phyloP scores from a whole-genome alignment of 2,113 vertebrate genomes.

The Ochotona princeps region DNA sequence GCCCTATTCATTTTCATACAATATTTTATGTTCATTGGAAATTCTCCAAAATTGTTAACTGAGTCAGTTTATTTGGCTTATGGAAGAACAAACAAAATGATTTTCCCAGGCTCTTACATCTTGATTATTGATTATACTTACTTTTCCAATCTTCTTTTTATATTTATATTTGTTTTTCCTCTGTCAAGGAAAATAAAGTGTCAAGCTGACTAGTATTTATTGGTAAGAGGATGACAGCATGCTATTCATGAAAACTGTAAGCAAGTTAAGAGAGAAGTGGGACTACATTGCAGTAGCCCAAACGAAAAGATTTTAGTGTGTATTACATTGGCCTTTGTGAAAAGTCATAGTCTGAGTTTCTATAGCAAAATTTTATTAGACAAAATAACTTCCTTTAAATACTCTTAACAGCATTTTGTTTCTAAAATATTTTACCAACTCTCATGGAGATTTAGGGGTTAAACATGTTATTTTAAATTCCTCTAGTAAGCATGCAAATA shows the following conservation, averaged over 20 bases:
- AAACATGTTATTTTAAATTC: slow-evolving; percentile 50
- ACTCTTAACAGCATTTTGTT: not conserved
- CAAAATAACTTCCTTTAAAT: not conserved
- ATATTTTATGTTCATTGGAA: not conserved
- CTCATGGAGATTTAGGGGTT: slow-evolving; percentile 12
- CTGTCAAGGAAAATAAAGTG: not conserved
- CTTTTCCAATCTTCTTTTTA: not conserved
- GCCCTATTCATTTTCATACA: not conserved
- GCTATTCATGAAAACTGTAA: not conserved
- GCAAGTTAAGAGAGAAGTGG: not conserved
- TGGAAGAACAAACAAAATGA: not conserved
- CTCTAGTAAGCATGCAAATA: slow-evolving; percentile 36
- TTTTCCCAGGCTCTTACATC: not conserved
- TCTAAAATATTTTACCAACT: not conserved
- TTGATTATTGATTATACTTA: slow-evolving; percentile 18
- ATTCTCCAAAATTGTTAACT: not conserved
- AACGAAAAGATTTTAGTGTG: slow-evolving; percentile 19
- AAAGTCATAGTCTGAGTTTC: not conserved
- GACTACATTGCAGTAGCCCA: not conserved
- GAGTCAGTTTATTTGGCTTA: not conserved
- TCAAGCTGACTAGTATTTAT: not conserved
- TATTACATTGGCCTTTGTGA: not conserved
- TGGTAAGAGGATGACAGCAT: not conserved
- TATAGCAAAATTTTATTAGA: not conserved
- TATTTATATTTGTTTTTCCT: slow-evolving; percentile 26